Percentiles rank a stretch among this genome's conserved stretches.
phyloP scores from a whole-genome alignment of 2,888 invertebrate genomes.

The Morpho achilles region DNA sequence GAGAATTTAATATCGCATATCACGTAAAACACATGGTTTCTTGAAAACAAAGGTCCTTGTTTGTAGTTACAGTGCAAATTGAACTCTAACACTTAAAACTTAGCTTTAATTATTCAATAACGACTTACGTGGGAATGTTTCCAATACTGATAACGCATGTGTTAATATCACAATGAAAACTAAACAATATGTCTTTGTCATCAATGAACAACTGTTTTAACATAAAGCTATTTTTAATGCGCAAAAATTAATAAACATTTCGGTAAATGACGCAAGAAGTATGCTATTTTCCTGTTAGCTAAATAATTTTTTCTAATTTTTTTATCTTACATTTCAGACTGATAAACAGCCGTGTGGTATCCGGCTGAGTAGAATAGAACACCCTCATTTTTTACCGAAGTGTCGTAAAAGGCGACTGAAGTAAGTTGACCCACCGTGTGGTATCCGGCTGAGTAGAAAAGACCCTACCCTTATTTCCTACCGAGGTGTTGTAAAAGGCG shows the following conservation, averaged over 20 bases:
- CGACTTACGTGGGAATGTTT: constrained; percentile 2
- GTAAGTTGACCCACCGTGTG: too few species aligned
- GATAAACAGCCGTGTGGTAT: too few species aligned
- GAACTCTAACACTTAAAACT: not conserved
- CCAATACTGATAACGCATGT: not conserved
- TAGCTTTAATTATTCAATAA: not conserved
- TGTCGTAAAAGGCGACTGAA: too few species aligned
- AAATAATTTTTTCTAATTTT: too few species aligned
- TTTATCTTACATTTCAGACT: too few species aligned
- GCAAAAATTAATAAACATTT: not conserved
- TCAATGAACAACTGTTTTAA: not conserved
- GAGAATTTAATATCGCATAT: not conserved
- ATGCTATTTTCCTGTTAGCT: too few species aligned
- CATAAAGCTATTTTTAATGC: not conserved
- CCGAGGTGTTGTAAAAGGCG: too few species aligned
- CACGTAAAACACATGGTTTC: not conserved
- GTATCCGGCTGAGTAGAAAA: too few species aligned
- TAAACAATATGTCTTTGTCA: constrained; percentile 1
- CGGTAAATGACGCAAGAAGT: too few species aligned
- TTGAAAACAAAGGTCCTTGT: not conserved
- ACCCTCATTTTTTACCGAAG: too few species aligned
- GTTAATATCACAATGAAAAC: constrained; percentile 5
- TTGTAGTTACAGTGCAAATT: not conserved
- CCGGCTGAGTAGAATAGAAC: too few species aligned
- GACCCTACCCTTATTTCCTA: too few species aligned